phyloP scores from a whole-genome alignment of 2,888 invertebrate genomes.

The Drosophila melanosoma region DNA sequence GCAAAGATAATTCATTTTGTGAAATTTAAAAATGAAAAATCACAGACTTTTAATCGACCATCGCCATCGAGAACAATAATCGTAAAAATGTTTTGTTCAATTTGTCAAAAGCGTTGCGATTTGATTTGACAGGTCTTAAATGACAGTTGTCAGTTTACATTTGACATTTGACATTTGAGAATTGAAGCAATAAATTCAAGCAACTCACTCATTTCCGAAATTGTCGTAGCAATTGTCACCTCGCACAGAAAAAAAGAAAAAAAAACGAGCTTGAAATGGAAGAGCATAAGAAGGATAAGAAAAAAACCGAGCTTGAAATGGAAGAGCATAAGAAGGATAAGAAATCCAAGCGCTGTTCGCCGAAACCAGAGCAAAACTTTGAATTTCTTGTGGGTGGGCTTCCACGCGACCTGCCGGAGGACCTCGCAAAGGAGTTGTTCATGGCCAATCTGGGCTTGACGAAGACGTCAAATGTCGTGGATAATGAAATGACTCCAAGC shows the following conservation, averaged over 20 bases:
- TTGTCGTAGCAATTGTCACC: neutral
- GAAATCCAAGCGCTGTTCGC: neutral
- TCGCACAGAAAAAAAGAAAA: neutral
- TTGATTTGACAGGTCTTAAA: too few species aligned
- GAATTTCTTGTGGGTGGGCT: neutral
- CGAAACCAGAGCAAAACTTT: neutral
- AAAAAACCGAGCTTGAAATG: too few species aligned
- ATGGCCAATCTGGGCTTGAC: conserved; percentile 26
- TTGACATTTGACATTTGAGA: neutral
- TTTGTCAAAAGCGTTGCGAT: neutral
- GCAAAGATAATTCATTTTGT: neutral
- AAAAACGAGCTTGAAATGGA: neutral
- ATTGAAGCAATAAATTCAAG: neutral
- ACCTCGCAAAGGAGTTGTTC: conserved; percentile 9
- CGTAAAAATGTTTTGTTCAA: neutral
- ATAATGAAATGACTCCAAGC: neutral
- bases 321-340: neutral
- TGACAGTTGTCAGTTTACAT: conserved; percentile 6
- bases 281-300: too few species aligned
- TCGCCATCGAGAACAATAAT: neutral
- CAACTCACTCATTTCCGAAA: neutral
- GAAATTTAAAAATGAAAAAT: neutral
- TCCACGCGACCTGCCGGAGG: neutral
- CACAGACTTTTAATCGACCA: neutral
- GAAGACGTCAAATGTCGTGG: neutral